Conservation (phyloP, 2,113 vertebrate genomes). For the Trichechus manatus region DNA sequence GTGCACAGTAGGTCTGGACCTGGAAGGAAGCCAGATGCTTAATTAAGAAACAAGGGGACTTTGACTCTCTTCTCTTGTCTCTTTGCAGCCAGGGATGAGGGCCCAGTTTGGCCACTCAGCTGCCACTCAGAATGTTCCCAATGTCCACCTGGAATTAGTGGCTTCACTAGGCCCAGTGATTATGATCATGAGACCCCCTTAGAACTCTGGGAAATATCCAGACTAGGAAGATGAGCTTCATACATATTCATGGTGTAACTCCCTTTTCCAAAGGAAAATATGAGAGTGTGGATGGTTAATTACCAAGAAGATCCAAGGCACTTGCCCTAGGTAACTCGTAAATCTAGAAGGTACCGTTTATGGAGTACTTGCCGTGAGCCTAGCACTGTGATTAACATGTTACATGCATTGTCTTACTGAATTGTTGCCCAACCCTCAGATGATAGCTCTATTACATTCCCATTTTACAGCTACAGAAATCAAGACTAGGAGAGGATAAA, state of each 20-base stretch:
- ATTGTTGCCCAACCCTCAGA: not conserved
- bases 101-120: not conserved
- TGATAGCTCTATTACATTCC: not conserved
- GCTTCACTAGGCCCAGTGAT: not conserved
- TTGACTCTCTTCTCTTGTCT: not conserved
- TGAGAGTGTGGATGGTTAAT: not conserved
- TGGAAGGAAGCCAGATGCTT: not conserved
- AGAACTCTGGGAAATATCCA: not conserved
- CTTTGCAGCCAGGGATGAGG: not conserved
- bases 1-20: accelerated
- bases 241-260: accelerated
- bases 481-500: not conserved
- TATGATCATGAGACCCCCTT: accelerated
- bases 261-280: not conserved
- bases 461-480: not conserved
- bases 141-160: not conserved
- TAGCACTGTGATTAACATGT: accelerated
- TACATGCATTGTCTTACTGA: accelerated
- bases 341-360: not conserved
- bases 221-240: not conserved
- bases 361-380: not conserved
- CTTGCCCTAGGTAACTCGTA: not conserved
- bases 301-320: not conserved
- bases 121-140: not conserved
- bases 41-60: not conserved